phyloP scores from a whole-genome alignment of 2,888 invertebrate species.

The Corythucha ciliata region DNA sequence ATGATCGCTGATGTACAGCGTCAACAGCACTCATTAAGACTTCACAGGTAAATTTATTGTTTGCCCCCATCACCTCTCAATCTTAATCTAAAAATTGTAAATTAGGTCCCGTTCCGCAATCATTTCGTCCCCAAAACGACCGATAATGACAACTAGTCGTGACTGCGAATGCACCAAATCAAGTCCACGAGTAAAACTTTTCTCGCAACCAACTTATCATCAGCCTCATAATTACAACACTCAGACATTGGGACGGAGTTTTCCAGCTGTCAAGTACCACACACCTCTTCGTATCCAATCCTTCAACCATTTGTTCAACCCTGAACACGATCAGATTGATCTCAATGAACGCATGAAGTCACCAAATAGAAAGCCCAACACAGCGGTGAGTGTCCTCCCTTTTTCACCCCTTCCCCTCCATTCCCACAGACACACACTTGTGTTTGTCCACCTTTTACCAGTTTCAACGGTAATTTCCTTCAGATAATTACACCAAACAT shows the following conservation, averaged over 20 bases:
- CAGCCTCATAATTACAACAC: too few relatives aligned
- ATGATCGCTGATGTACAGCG: constrained; percentile 27
- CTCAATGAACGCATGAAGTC: constrained; percentile 9
- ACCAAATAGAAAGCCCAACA: constrained; percentile 22
- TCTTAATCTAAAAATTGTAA: not conserved
- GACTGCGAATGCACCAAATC: too few relatives aligned
- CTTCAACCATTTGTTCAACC: constrained; percentile 21
- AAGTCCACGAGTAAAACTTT: too few relatives aligned
- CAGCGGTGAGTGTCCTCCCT: constrained; percentile 14
- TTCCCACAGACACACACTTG: too few relatives aligned
- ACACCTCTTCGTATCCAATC: constrained; percentile 20
- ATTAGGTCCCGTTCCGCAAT: constrained; percentile 21
- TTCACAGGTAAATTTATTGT: constrained; percentile 9
- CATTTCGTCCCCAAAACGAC: constrained; percentile 21
- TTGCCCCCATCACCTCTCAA: not conserved
- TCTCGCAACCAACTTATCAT: too few relatives aligned
- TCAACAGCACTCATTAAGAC: constrained; percentile 12
- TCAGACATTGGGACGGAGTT: constrained; percentile 13
- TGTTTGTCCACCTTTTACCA: not conserved
- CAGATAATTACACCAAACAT: constrained; percentile 29
- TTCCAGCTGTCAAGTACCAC: constrained; percentile 19
- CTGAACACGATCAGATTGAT: constrained; percentile 7
- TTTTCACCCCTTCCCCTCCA: too few relatives aligned
- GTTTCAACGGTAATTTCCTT: constrained; percentile 2
- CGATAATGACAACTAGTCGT: too few relatives aligned